Percentiles rank a stretch among this genome's conserved stretches.
These are phyloP conservation scores for Rhinichthys osculus DNA, from an alignment of 2,797 vertebrate species.

Conservation along the genomic window DNA sequence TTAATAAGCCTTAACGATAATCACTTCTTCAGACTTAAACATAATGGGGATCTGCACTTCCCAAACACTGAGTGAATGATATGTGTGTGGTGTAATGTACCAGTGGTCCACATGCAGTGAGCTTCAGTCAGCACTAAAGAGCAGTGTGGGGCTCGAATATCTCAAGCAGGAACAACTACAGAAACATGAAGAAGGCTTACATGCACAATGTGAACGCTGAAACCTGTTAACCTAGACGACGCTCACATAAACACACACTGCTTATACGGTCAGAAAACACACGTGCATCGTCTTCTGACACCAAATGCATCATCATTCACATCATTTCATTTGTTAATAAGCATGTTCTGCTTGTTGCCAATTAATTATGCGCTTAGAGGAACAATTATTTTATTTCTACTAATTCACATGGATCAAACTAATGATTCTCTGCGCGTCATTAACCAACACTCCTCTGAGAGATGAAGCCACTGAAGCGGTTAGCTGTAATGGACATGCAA, in stretches of 20 bases:
- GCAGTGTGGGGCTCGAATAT: background rate
- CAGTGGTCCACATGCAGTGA: background rate
- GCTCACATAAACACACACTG: background rate
- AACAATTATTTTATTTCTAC: background rate
- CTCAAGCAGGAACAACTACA: background rate
- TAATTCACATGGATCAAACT: background rate
- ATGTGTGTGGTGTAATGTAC: background rate
- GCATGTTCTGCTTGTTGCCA: no score
- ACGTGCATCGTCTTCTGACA: background rate
- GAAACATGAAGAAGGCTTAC: background rate
- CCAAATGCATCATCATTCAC: background rate
- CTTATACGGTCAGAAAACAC: background rate
- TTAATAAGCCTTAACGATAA: background rate
- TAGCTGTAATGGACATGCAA: background rate
- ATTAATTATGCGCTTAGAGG: background rate
- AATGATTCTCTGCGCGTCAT: background rate
- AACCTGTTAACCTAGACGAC: background rate
- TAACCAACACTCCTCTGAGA: background rate
- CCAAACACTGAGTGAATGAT: background rate
- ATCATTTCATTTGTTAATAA: background rate
- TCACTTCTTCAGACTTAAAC: background rate
- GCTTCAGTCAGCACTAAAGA: background rate
- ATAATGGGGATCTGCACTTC: background rate
- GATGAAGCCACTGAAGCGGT: background rate
- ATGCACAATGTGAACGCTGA: background rate